A percentile compares a stretch with the other conserved stretches of the same genome.
Evolutionary conservation across 1,140 invertebrate species (phyloP).

Genomic region (Arctopsyche grandis): DNA sequence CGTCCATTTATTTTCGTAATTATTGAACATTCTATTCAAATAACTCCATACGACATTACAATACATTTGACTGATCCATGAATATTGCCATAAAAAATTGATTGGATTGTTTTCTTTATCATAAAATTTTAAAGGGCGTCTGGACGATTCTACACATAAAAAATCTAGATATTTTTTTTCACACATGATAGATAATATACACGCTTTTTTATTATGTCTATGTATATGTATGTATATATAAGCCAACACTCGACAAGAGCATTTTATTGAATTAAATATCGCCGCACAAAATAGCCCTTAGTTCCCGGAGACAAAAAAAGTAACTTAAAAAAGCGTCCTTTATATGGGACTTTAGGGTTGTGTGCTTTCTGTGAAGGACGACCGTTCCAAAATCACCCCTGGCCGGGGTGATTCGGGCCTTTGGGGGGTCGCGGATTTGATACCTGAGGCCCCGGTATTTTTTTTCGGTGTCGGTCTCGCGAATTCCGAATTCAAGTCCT

Average conservation of each 20-base stretch:
- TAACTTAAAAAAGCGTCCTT: conserved; percentile 5
- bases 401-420: background rate
- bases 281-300: background rate
- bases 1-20: too few relatives aligned
- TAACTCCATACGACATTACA: too few relatives aligned
- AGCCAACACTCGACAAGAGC: background rate
- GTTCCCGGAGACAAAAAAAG: background rate
- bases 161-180: too few relatives aligned
- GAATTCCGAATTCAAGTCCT: conserved; percentile 24
- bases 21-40: too few relatives aligned
- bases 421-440: conserved; percentile 41
- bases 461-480: conserved; percentile 36
- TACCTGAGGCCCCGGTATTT: conserved; percentile 52
- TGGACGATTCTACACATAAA: too few relatives aligned
- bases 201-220: background rate
- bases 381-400: too few relatives aligned
- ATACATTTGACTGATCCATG: too few relatives aligned
- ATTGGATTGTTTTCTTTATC: conserved; percentile 1
- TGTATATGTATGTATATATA: conserved; percentile 11
- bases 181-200: background rate
- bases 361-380: too few relatives aligned
- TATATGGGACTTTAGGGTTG: background rate
- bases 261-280: conserved; percentile 19
- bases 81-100: background rate
- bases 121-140: background rate